Evolutionary conservation across 2,113 vertebrate species (phyloP).

Genomic region (Cynoglossus semilaevis): DNA sequence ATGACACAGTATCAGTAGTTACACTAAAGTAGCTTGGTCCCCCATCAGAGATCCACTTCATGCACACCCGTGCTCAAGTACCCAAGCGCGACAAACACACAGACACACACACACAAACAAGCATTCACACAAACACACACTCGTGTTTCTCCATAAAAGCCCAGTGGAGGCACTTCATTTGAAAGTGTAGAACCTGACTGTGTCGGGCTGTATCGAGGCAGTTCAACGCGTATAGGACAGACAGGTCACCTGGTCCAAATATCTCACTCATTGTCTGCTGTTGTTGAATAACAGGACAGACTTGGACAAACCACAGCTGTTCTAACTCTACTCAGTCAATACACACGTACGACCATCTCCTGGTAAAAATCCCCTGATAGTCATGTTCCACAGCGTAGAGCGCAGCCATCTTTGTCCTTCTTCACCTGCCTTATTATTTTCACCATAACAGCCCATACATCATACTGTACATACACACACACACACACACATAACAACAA

Average conservation of each 20-base stretch:
- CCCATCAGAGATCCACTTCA: slow-evolving; percentile 59
- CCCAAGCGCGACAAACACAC: slow-evolving; percentile 53
- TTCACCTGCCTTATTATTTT: slow-evolving; percentile 34
- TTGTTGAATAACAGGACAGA: slow-evolving; percentile 9
- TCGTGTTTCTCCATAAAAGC: slow-evolving; percentile 57
- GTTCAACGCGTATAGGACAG: slow-evolving; percentile 30
- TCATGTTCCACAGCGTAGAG: slow-evolving; percentile 12
- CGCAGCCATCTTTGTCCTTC: background rate
- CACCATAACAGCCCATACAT: slow-evolving; percentile 52
- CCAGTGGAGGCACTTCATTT: slow-evolving; percentile 81
- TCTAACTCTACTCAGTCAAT: slow-evolving; percentile 17
- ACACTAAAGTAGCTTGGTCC: slow-evolving; percentile 68
- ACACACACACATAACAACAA: slow-evolving; percentile 24
- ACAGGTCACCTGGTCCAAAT: slow-evolving; percentile 11
- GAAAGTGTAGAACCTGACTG: slow-evolving; percentile 71
- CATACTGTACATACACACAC: slow-evolving; percentile 45
- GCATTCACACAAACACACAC: slow-evolving; percentile 2
- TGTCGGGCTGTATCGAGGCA: slow-evolving; percentile 65
- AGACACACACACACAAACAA: slow-evolving; percentile 39
- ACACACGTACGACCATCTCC: slow-evolving; percentile 6
- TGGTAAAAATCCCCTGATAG: background rate
- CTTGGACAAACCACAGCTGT: slow-evolving; percentile 3
- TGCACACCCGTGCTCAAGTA: slow-evolving; percentile 65
- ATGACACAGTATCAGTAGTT: slow-evolving; percentile 79
- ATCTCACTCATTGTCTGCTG: slow-evolving; percentile 11